These are phyloP conservation scores for Sternotherus odoratus DNA, from an alignment of 2,797 vertebrate genomes.

Conservation along the genomic window DNA sequence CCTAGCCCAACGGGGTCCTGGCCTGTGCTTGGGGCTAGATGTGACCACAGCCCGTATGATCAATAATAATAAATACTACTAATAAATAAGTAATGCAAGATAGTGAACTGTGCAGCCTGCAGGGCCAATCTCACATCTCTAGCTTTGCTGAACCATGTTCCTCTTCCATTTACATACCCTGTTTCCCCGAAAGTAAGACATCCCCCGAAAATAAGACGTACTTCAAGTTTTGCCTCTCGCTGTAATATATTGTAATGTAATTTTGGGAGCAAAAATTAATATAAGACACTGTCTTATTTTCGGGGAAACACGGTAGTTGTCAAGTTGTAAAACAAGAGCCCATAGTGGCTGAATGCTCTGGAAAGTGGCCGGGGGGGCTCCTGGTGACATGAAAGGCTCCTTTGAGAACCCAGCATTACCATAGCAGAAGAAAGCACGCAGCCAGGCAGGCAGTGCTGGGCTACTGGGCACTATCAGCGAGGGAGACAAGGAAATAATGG, in stretches of 20 bases:
- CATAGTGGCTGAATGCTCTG: not conserved
- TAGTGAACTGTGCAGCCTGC: accelerated
- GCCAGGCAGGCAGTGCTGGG: not conserved
- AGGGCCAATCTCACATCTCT: accelerated
- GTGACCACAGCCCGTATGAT: accelerated
- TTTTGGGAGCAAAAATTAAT: too few species aligned
- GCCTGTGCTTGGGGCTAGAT: accelerated
- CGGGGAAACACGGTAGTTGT: too few species aligned
- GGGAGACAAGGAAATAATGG: accelerated
- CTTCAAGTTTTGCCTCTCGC: too few species aligned
- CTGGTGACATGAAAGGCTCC: accelerated
- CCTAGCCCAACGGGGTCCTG: not conserved
- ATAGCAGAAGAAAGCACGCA: accelerated
- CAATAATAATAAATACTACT: not conserved
- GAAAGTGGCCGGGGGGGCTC: not conserved
- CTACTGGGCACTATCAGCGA: accelerated
- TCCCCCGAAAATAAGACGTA: too few species aligned
- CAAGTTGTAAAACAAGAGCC: accelerated
- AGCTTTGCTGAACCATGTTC: accelerated
- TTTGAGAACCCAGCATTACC: not conserved
- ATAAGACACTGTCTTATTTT: too few species aligned
- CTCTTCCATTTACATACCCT: accelerated
- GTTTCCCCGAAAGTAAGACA: too few species aligned
- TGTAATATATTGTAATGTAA: too few species aligned
- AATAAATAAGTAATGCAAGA: not conserved